Evolutionary conservation across 2,888 invertebrate species (phyloP), one percentile per base, ranked within the genome.

Genomic region (Podabrus alpinus): DNA sequence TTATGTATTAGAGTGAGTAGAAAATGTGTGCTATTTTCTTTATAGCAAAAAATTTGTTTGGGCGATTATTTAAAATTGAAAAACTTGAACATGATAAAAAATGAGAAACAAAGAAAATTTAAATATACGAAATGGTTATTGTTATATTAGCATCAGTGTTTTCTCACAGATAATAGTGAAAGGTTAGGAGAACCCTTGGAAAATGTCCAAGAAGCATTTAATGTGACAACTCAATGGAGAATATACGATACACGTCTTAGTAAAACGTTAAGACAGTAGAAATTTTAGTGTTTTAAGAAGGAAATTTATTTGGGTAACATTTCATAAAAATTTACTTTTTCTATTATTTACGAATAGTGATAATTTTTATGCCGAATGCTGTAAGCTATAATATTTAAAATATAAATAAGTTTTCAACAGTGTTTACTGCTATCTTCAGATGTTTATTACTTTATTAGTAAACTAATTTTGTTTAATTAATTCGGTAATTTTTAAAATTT

Each of bases 161-260:
- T 66, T 66, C 66, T 66, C 19, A 66, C 66, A 71, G 71, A 66
- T 71, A 71, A 66, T 21, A 67, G 25, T 21, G 16, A 71, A 71
- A 67, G 24, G 62, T 64, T 64, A 11, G 62, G 19, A 45, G 45
- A 70, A 70, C 25, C 66, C 67, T 76, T 76, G 73, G 76, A 73
- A 29, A 68, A 19, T 25, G 16, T 66, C 73, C 76, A 76, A 73
- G 71, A 69, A 17, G 64, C 68, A 71, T 73, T 70, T 68, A 70
- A 73, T 71, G 73, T 73, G 73, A 76, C 76, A 76, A 76, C 64
- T 70, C 68, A 73, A 73, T 76, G 73, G 73, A 71, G 71, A 68
- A 71, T 73, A 66, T 67, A 68, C 73, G 68, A 76, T 76, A 73
- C 71, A 73, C 73, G 72, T 59, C 68, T 66, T 71, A 73, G 66